Conservation (phyloP, 2,113 vertebrate species). For the Dipodomys spectabilis region DNA sequence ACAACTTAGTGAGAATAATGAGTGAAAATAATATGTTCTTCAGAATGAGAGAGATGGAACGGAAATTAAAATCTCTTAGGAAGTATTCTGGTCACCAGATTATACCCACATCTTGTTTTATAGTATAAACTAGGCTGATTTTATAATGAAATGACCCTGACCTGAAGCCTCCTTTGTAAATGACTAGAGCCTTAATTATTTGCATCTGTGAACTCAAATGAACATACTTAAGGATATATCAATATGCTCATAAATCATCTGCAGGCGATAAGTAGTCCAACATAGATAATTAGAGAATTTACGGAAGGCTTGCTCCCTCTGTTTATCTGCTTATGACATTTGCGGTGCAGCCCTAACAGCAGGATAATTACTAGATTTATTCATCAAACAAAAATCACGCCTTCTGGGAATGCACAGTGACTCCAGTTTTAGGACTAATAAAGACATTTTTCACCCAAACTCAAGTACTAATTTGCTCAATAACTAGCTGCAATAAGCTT, state of each 20-base stretch:
- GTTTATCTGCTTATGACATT: slow-evolving; percentile 99
- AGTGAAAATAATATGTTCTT: not conserved
- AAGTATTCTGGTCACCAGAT: slow-evolving; percentile 65
- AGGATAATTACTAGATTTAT: slow-evolving; percentile 98
- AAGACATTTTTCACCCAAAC: slow-evolving; percentile 93
- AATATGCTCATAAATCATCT: slow-evolving; percentile 93
- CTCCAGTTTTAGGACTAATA: slow-evolving; percentile 95
- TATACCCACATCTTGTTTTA: slow-evolving; percentile 71
- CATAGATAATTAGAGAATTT: slow-evolving; percentile 96
- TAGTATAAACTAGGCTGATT: slow-evolving; percentile 74
- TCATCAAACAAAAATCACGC: slow-evolving; percentile 95
- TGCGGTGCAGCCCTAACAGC: slow-evolving; percentile 93
- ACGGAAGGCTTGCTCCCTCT: slow-evolving; percentile 94
- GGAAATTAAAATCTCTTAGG: slow-evolving; percentile 65
- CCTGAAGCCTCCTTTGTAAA: slow-evolving; percentile 89
- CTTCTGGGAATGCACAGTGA: slow-evolving; percentile 94
- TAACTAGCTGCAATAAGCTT: slow-evolving; percentile 91
- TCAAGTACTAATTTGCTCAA: slow-evolving; percentile 92
- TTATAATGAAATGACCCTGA: slow-evolving; percentile 90
- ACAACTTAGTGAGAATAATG: not conserved
- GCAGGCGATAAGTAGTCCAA: slow-evolving; percentile 94
- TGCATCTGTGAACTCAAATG: slow-evolving; percentile 95
- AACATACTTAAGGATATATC: slow-evolving; percentile 93
- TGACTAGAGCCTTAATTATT: slow-evolving; percentile 94
- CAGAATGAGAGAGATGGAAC: not conserved